A percentile compares a stretch with the other conserved stretches of the same genome.
phyloP scores from a whole-genome alignment of 2,888 invertebrate species.

The Nyleta sp. region DNA sequence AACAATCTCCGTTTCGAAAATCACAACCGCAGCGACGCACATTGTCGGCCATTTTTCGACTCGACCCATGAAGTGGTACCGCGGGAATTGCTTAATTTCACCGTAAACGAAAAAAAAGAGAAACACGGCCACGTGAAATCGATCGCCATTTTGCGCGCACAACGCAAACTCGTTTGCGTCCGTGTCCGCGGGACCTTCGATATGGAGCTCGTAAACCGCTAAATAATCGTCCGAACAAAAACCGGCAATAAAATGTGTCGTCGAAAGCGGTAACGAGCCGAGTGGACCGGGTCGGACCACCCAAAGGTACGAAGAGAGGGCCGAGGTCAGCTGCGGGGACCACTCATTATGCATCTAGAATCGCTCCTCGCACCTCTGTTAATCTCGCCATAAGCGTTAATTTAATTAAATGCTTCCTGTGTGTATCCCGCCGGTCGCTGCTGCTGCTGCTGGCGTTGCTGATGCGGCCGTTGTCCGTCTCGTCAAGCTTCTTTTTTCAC shows the following conservation, averaged over 20 bases:
- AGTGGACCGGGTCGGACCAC: conserved; percentile 78
- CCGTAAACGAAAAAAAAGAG: conserved; percentile 33
- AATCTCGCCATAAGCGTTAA: conserved; percentile 81
- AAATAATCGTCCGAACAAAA: conserved; percentile 80
- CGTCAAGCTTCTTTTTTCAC: conserved; percentile 65
- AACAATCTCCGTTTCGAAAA: too few relatives aligned
- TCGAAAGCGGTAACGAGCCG: conserved; percentile 77
- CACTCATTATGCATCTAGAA: conserved; percentile 82
- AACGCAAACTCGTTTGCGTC: conserved; percentile 47
- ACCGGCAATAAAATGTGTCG: conserved; percentile 81
- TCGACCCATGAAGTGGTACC: conserved; percentile 17
- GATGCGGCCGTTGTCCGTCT: conserved; percentile 66
- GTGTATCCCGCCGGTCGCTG: conserved; percentile 70
- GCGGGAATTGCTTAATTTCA: conserved; percentile 39
- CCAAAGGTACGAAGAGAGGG: conserved; percentile 78
- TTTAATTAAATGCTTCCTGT: conserved; percentile 80
- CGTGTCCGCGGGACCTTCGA: conserved; percentile 53
- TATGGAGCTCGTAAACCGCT: conserved; percentile 77
- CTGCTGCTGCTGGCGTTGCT: conserved; percentile 61
- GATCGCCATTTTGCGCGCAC: conserved; percentile 52
- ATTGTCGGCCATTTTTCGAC: not conserved
- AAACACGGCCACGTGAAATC: conserved; percentile 25
- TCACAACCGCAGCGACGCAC: not conserved
- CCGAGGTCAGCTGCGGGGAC: conserved; percentile 74
- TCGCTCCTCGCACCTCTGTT: conserved; percentile 81